Conservation (phyloP, 2,797 vertebrate species). For the Triplophysa bombifrons region DNA sequence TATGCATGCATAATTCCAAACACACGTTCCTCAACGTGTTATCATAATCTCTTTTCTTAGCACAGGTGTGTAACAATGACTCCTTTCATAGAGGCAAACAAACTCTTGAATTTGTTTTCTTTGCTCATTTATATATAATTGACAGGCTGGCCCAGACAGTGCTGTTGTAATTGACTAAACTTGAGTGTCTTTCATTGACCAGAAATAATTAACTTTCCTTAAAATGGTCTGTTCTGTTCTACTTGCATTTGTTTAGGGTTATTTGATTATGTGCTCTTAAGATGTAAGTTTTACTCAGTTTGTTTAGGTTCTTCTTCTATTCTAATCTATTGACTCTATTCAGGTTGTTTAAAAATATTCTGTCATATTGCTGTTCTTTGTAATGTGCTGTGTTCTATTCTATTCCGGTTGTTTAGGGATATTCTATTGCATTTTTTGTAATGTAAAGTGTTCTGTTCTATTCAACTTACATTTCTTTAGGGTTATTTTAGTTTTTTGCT, state of each 20-base stretch:
- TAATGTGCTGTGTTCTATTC: neutral
- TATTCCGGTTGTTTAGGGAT: neutral
- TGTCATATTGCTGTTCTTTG: neutral
- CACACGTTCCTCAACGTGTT: constrained; percentile 9
- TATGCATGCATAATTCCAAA: neutral
- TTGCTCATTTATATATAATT: constrained; percentile 17
- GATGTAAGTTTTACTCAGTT: too few species aligned
- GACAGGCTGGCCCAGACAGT: neutral
- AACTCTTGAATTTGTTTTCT: constrained; percentile 19
- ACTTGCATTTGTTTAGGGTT: too few species aligned
- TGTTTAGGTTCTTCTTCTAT: neutral
- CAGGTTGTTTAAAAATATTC: too few species aligned
- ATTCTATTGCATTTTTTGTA: too few species aligned
- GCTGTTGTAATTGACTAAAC: constrained; percentile 9
- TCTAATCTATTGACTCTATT: neutral
- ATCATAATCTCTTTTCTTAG: constrained; percentile 27
- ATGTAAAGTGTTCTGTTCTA: too few species aligned
- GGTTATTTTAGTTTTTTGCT: neutral
- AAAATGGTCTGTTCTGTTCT: neutral
- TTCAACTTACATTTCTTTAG: too few species aligned
- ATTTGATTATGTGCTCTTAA: neutral
- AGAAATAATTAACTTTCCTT: constrained; percentile 22
- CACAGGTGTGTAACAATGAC: constrained; percentile 11
- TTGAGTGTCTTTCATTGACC: constrained; percentile 7
- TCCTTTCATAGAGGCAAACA: constrained; percentile 14